Evolutionary conservation across 1,140 invertebrate species (phyloP).

Genomic region (Drosophila watanabei): DNA sequence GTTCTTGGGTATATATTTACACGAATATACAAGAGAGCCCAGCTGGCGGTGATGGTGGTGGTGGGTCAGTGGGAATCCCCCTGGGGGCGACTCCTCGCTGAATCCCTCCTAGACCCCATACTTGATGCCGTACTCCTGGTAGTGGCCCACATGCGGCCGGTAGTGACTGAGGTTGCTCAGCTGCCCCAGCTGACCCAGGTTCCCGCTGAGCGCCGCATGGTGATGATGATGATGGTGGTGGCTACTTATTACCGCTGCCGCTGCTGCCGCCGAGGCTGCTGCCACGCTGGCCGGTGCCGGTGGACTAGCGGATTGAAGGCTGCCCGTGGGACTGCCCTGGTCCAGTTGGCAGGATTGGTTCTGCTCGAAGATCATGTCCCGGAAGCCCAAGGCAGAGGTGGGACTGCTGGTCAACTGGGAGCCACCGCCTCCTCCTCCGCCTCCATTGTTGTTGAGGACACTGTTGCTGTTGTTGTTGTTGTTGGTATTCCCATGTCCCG

Average conservation of each 20-base stretch:
- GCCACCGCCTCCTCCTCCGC: constrained; percentile 19
- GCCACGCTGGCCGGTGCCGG: constrained; percentile 64
- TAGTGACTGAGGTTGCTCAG: constrained; percentile 84
- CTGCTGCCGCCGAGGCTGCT: constrained; percentile 68
- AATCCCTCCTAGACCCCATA: constrained; percentile 77
- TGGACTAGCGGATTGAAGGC: constrained; percentile 79
- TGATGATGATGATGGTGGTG: constrained; percentile 83
- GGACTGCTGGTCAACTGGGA: constrained; percentile 70
- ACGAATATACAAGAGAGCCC: constrained; percentile 81
- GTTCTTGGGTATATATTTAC: constrained; percentile 77
- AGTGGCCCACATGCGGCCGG: constrained; percentile 82
- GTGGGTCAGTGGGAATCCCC: constrained; percentile 8
- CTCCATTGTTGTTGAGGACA: constrained; percentile 44
- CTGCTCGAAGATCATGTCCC: constrained; percentile 85
- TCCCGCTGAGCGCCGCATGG: constrained; percentile 80
- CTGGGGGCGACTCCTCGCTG: constrained; percentile 7
- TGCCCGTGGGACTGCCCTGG: constrained; percentile 83
- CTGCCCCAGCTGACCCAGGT: constrained; percentile 78
- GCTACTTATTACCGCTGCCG: constrained; percentile 75
- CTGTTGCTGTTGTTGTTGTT: constrained; percentile 50
- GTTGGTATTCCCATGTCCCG: constrained; percentile 41
- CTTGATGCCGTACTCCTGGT: constrained; percentile 85
- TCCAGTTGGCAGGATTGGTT: constrained; percentile 85
- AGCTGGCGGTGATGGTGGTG: constrained; percentile 36
- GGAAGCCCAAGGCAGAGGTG: constrained; percentile 74